A percentile compares a stretch with the other conserved stretches of the same genome.
Conservation (phyloP, 2,888 invertebrate genomes). For the Lasioglossum leucozonium region DNA sequence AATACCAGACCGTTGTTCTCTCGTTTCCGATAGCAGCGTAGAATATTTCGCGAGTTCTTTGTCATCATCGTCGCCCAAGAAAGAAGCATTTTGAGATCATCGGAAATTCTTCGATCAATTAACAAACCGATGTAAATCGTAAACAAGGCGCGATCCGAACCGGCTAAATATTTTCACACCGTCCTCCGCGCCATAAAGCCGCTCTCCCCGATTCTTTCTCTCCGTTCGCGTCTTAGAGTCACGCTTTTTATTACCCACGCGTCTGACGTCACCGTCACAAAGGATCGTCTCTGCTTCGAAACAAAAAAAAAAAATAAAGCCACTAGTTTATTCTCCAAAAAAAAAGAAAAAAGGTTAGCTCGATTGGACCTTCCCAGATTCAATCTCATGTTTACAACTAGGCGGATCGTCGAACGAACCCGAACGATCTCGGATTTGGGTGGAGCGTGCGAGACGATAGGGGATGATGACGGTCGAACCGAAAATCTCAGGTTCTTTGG, state of each 20-base stretch:
- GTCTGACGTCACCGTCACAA: constrained; percentile 10
- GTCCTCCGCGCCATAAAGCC: neutral
- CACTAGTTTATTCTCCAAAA: neutral
- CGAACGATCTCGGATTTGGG: neutral
- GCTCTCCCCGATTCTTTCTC: neutral
- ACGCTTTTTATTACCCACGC: constrained; percentile 16
- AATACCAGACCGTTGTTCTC: neutral
- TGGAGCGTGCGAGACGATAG: neutral
- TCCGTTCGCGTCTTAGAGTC: neutral
- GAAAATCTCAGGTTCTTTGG: neutral
- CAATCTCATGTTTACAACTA: neutral
- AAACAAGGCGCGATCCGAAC: neutral
- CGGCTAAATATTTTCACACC: neutral
- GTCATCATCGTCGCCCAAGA: neutral
- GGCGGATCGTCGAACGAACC: neutral
- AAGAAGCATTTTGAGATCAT: neutral
- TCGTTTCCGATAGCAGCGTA: neutral
- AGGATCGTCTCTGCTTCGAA: neutral
- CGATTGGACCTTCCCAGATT: neutral
- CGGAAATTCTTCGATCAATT: neutral
- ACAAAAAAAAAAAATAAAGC: neutral
- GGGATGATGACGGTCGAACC: neutral
- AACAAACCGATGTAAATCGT: neutral
- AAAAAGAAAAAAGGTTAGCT: too few relatives aligned
- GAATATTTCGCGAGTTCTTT: neutral